Conservation (phyloP, 2,797 vertebrate genomes). For the Antennarius maculatus region DNA sequence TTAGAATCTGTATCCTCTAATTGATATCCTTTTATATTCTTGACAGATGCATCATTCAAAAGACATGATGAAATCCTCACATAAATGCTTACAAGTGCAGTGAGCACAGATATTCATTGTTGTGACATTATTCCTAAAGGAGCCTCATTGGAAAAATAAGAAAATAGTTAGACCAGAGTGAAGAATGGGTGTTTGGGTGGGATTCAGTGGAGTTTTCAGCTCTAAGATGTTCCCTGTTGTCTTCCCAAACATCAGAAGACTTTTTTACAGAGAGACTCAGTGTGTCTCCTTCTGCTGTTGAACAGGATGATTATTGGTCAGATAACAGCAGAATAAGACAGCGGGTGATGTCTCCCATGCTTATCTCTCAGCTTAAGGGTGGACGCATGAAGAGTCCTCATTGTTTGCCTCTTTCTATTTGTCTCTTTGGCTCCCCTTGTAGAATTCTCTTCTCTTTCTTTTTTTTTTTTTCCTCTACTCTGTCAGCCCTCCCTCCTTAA, state of each 20-base stretch:
- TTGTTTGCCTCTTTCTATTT: constrained; percentile 46
- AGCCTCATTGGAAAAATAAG: not conserved
- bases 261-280: constrained; percentile 17
- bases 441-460: constrained; percentile 27
- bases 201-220: constrained; percentile 38
- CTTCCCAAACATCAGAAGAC: constrained; percentile 29
- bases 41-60: not conserved
- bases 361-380: constrained; percentile 25
- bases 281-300: constrained; percentile 28
- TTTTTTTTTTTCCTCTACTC: constrained; percentile 11
- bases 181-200: constrained; percentile 11
- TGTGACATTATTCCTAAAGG: constrained; percentile 14
- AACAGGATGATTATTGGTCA: constrained; percentile 53
- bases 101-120: not conserved
- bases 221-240: constrained; percentile 30
- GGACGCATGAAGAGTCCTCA: constrained; percentile 20
- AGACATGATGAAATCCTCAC: not conserved
- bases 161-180: constrained; percentile 1
- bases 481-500: constrained; percentile 40
- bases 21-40: not conserved
- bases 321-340: constrained; percentile 48
- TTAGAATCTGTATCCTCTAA: not conserved
- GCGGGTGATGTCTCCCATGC: constrained; percentile 51
- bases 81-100: not conserved
- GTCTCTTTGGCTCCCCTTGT: constrained; percentile 17